phyloP scores from a whole-genome alignment of 1,140 invertebrate genomes.

The Drosophila santomea region DNA sequence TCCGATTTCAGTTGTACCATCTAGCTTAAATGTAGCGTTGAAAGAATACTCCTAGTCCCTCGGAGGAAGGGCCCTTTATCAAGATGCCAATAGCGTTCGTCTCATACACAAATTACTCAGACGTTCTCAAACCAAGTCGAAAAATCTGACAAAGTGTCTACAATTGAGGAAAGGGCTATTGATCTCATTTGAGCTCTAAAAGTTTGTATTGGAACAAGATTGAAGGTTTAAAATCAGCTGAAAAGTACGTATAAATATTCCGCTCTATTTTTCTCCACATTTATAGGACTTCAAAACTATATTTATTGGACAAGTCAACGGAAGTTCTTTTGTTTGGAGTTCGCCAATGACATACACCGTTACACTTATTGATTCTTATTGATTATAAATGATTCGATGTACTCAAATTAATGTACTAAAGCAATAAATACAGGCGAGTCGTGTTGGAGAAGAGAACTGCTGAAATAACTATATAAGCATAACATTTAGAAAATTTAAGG shows the following conservation, averaged over 20 bases:
- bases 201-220: conserved; percentile 32
- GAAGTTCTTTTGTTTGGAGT: too few species aligned
- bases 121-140: conserved; percentile 17
- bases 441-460: too few species aligned
- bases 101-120: conserved; percentile 8
- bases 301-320: neutral
- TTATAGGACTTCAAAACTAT: conserved; percentile 11
- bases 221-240: conserved; percentile 10
- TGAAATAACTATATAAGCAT: too few species aligned
- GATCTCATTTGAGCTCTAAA: conserved; percentile 14
- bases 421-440: too few species aligned
- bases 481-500: too few species aligned
- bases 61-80: conserved; percentile 51
- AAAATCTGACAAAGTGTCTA: conserved; percentile 7
- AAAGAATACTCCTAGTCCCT: conserved; percentile 12
- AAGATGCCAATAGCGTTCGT: conserved; percentile 6
- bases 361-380: too few species aligned
- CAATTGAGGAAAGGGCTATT: conserved; percentile 23
- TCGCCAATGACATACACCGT: too few species aligned
- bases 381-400: too few species aligned
- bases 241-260: conserved; percentile 14
- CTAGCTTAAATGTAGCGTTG: conserved; percentile 32
- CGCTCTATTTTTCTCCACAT: conserved; percentile 4
- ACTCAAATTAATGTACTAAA: too few species aligned
- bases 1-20: conserved; percentile 69